These are phyloP conservation scores for Eublepharis macularius DNA, from an alignment of 2,113 vertebrate genomes.

Conservation along the genomic window DNA sequence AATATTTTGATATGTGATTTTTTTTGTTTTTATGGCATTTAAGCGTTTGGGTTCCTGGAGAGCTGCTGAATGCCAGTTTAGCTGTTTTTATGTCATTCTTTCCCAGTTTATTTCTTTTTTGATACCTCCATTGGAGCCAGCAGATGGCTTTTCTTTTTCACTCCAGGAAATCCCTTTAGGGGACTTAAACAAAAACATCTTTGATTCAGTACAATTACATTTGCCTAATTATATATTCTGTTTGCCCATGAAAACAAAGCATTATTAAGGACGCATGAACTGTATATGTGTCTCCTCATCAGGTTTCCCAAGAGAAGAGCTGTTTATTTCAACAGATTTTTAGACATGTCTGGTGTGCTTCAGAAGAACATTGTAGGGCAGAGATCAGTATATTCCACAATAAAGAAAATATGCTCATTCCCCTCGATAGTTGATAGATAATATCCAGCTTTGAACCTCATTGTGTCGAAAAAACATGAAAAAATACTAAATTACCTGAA, in stretches of 20 bases:
- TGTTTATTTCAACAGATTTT: not conserved
- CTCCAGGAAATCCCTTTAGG: conserved; percentile 50
- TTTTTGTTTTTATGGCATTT: not conserved
- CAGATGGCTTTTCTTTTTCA: conserved; percentile 44
- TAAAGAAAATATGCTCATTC: fast-evolving
- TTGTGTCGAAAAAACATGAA: not conserved
- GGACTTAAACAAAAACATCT: conserved; percentile 24
- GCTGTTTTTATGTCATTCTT: conserved; percentile 30
- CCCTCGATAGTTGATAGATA: not conserved
- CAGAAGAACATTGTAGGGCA: not conserved
- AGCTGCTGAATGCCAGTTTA: not conserved
- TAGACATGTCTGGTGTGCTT: not conserved
- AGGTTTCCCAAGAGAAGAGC: not conserved
- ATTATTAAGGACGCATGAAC: not conserved
- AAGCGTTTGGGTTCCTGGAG: conserved; percentile 35
- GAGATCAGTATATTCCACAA: not conserved
- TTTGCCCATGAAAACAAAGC: conserved; percentile 13
- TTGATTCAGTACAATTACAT: conserved; percentile 7
- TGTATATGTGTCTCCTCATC: not conserved
- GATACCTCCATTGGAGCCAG: conserved; percentile 37
- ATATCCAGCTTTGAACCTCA: not conserved
- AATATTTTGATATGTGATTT: not conserved
- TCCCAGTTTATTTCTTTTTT: conserved; percentile 43
- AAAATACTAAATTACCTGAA: not conserved
- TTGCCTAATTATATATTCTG: not conserved